Evolutionary conservation across 2,888 invertebrate genomes (phyloP), one percentile per base, ranked within the genome.

Genomic region (Rhogogaster chlorosoma): DNA sequence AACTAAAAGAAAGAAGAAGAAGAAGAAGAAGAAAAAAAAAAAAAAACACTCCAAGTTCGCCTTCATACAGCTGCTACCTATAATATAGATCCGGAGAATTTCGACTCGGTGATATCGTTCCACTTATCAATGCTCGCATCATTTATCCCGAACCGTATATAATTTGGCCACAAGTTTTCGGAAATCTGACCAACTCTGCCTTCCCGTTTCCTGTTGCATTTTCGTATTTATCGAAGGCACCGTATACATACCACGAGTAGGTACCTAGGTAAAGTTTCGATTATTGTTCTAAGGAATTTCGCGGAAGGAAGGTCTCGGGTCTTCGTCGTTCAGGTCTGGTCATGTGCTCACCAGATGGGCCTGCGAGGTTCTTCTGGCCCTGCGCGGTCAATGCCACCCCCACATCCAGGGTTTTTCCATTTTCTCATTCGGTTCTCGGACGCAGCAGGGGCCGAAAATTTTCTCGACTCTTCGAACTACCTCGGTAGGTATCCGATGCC

Each of bases 341-440:
- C 91, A 91, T 91, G 88, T 91, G 91, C 89, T 86, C 87, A 87
- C 87, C 91, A 91, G 91, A 91, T 91, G 91, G 85, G 86, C 87
- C 86, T 87, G 57, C 22, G 61, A 12, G 26, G 22, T 32, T 61
- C 61, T 86, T 67, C 57, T 67, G 64, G 67, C 42, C 57, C 61
- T 26, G 75, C 38, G 29, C 83, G 83, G 83, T 83, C 83, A 83
- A 42, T 83, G 38, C 49, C 75, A 70, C 83, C 83, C 67, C 64
- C 64, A 26, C n/a, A 22, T 67, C 57, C 45, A 26, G 67, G 67
- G 45, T 70, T 70, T 78, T 83, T 45, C 83, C 61, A 61, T 67
- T 70, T 83, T 67, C 61, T 57, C 36, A 80, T 80, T 38, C 22
- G 36, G 38, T 32, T 53, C 29, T 53, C 45, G 53, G 29, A 53